Percentiles rank a stretch among this genome's conserved stretches.
These are phyloP conservation scores for Rhynchonycteris naso DNA, from an alignment of 2,797 vertebrate species.

Conservation along the genomic window DNA sequence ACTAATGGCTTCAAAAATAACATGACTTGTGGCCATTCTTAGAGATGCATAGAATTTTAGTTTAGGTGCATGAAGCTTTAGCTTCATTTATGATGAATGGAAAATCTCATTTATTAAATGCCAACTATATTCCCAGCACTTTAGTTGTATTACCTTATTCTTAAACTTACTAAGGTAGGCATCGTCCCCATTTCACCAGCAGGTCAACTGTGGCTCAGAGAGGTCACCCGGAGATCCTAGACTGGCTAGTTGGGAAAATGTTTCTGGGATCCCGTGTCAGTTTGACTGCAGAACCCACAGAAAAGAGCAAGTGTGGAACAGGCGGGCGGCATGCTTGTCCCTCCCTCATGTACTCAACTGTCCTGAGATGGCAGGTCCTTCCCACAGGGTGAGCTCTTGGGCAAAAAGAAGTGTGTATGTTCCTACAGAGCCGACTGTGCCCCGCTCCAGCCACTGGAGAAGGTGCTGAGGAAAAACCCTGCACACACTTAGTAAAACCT, in stretches of 20 bases:
- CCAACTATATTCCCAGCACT: not conserved
- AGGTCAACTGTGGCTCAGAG: not conserved
- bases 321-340: fast-evolving
- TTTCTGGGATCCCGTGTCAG: not conserved
- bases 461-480: not conserved
- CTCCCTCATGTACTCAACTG: too few relatives aligned
- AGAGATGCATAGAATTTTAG: not conserved
- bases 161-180: not conserved
- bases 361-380: not conserved
- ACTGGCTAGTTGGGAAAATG: too few relatives aligned
- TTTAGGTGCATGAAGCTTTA: not conserved
- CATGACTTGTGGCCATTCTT: not conserved
- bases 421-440: not conserved
- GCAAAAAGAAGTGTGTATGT: not conserved
- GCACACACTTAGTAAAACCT: not conserved
- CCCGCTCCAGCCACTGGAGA: not conserved
- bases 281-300: not conserved
- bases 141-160: not conserved
- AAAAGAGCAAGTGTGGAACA: not conserved
- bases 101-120: not conserved
- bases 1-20: not conserved
- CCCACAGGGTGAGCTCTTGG: not conserved
- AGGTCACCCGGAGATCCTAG: not conserved
- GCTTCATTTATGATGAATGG: not conserved
- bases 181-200: not conserved